Evolutionary conservation across 2,797 vertebrate genomes (phyloP), one percentile per base, ranked within the genome.

Genomic region (Tragelaphus eurycerus): DNA sequence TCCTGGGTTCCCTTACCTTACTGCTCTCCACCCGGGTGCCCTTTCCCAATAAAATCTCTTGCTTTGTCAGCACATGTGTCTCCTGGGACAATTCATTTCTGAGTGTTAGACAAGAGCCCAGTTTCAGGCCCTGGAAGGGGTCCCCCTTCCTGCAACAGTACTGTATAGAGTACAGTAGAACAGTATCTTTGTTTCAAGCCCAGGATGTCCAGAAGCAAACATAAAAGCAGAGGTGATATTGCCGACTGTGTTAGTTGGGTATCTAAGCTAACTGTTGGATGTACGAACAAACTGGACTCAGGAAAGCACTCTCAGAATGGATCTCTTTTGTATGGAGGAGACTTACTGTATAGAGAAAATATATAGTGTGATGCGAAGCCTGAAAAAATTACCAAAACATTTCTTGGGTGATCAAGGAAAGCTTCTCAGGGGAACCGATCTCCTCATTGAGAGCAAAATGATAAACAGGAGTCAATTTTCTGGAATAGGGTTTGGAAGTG

Each of bases 221-320:
- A 21, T 6, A 71, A 71, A 71, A 71, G 64, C 67, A 71, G 34
- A 71, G 34, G 34, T 38, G 64, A 71, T 38, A 23, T 23, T 38
- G 64, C 64, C 2, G 2, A 38, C 64, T 12, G 34, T 23, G n/a
- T 71, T 38, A 71, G 64, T 3, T 23, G 64, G 64, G 10, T 23
- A 13, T 19, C 34, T 71, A 71, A 38, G 34, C 67, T 71, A 38
- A 38, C 34, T 13, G 34, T 71, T 71, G 67, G 2, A 23, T 0
- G 1, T 71, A 3, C 0, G 10, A 71, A 38, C 34, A 71, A 71
- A 12, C 0, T 23, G 34, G 5, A 71, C 67, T 23, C 67, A 71
- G 34, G 19, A 38, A 23, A 71, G 19, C 34, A 71, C 19, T 23
- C 10, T 71, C 10, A 10, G 67, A 3, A 71, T 71, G 19, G 67